phyloP scores from a whole-genome alignment of 2,888 invertebrate genomes.

The Acronicta leporina region DNA sequence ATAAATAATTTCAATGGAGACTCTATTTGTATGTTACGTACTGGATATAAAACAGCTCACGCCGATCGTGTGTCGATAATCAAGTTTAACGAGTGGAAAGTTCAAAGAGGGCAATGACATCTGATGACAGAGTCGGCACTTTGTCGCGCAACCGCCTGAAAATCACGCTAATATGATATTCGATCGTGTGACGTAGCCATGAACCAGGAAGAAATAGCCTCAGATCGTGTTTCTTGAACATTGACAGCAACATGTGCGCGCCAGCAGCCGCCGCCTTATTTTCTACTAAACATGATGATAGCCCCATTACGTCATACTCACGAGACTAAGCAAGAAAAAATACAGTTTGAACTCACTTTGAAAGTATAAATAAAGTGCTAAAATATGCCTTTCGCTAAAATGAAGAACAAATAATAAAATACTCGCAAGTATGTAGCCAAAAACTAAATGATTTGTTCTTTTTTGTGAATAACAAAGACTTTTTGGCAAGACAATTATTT shows the following conservation, averaged over 20 bases:
- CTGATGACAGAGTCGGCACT: slow-evolving; percentile 68
- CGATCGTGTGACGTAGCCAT: slow-evolving; percentile 63
- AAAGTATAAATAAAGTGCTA: slow-evolving; percentile 7
- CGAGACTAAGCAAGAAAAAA: slow-evolving; percentile 4
- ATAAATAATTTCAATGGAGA: slow-evolving; percentile 57
- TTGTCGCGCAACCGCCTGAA: slow-evolving; percentile 77
- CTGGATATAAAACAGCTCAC: slow-evolving; percentile 59
- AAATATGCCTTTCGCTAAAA: slow-evolving; percentile 4
- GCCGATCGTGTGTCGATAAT: slow-evolving; percentile 80
- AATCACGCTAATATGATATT: slow-evolving; percentile 76
- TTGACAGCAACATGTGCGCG: slow-evolving; percentile 55
- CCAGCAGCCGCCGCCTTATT: slow-evolving; percentile 30
- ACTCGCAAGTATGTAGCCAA: slow-evolving; percentile 4
- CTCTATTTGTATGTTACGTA: slow-evolving; percentile 71
- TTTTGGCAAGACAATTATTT: slow-evolving; percentile 62
- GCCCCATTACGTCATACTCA: slow-evolving; percentile 32
- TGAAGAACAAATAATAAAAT: slow-evolving; percentile 1
- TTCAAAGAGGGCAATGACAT: slow-evolving; percentile 81
- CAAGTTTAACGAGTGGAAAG: slow-evolving; percentile 86
- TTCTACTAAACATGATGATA: slow-evolving; percentile 38
- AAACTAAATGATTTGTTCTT: slow-evolving; percentile 20
- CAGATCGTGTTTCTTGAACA: slow-evolving; percentile 60
- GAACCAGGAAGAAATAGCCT: slow-evolving; percentile 72
- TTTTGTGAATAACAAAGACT: slow-evolving; percentile 36
- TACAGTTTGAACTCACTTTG: slow-evolving; percentile 2